Base-by-base conservation (phyloP, 1,140 invertebrate genomes). In the Heliothis virescens region DNA sequence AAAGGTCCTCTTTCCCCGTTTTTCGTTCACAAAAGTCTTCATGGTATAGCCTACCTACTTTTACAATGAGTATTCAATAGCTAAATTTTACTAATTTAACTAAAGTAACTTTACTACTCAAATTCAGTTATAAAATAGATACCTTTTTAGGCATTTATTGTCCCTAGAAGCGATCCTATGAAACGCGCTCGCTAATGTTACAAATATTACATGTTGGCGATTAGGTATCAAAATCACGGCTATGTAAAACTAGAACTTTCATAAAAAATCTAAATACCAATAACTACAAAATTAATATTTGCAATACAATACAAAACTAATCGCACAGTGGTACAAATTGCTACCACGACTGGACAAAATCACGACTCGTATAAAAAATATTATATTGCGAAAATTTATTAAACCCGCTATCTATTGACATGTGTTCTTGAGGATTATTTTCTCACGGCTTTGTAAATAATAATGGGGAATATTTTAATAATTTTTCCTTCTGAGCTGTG, bases 311-410 rank as follows among this genome's bases (percentile, higher is more conserved):
- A 67, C 63, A 79, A 72, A 59, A 48, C 52, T 67, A 63, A 80
- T 73, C 60, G 62, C 53, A 67, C 71, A 29, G 50, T 53, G 53
- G 52, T 16, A 55, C 65, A 77, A 69, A 81, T 80, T 75, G 55
- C n/a, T 13, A 55, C 5, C 57, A 57, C 53, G 29, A 75, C 52
- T 9, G 11, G 62, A 9, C 76, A 78, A 78, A 63, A 65, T 60
- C 53, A 69, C 48, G 18, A 62, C 41, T 79, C 18, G n/a, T 18
- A 81, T 62, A n/a, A 79, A 75, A 79, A 79, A 52, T 72, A 84
- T 63, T 72, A 73, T 84, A 86, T 87, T 87, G 87, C 86, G 82
- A 88, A 90, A 85, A 89, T 81, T 80, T 84, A 82, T 82, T 26
- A 82, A 55, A 82, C 29, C 16, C 69, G 72, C 69, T 84, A 82